Evolutionary conservation across 2,797 vertebrate genomes (phyloP), one percentile per base, ranked within the genome.

Genomic region (Fratercula arctica): DNA sequence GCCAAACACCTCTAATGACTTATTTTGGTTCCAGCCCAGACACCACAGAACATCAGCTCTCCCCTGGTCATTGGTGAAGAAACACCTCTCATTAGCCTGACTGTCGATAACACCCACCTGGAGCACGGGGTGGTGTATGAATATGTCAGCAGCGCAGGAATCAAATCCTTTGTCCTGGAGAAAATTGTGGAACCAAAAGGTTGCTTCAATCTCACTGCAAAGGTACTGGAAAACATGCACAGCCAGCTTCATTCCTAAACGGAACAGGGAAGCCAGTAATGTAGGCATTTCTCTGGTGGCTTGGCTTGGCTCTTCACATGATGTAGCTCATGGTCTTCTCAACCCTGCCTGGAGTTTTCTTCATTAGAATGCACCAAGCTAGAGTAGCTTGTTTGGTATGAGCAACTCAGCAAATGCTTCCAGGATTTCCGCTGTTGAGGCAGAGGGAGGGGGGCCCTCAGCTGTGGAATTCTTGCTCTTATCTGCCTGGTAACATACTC

Each of bases 101-200:
- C 98, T 0, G 99, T 99, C 74, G 99, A 99, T 95, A 99, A 99
- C 23, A 98, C 98, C 84, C 98, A 99, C 79, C 96, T 99, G 97
- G 99, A 99, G 96, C 99, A 99, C 0, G 99, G 99, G 0, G 99
- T 99, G 24, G 98, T 99, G 33, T 99, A 99, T 0, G 99, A 99
- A 83, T 99, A 99, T 0, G 97, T 99, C 82, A 99, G 99, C 98
- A 99, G 99, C 0, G 99, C 99, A 0, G 99, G 99, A 20, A 98
- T 99, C 97, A 99, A 98, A 96, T 98, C 99, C 87, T 99, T 99
- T 15, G 99, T 99, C 79, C 97, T 99, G 94, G 99, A 99, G 98
- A 99, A 99, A 98, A 99, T 99, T 63, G 98, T 99, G 96, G 99
- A 99, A 94, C 99, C 99, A 26, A 99, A 98, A 35, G 99, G 99